These are phyloP conservation scores for Cheilinus undulatus DNA, from an alignment of 2,113 vertebrate species.

Conservation along the genomic window DNA sequence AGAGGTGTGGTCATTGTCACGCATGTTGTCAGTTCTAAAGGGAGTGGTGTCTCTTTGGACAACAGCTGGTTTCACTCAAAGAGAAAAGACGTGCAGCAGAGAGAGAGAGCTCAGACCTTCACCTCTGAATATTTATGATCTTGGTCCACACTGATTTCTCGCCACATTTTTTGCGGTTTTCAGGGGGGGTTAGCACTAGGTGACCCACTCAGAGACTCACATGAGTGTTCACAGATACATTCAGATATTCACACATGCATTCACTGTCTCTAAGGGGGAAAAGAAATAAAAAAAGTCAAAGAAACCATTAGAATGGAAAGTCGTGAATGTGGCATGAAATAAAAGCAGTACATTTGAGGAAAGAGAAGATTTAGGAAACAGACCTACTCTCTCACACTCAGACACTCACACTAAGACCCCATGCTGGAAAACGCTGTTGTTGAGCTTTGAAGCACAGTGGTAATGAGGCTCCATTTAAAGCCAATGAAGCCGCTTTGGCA, in stretches of 20 bases:
- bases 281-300: slow-evolving; percentile 42
- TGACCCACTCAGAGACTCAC: slow-evolving; percentile 53
- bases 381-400: slow-evolving; percentile 27
- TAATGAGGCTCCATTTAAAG: slow-evolving; percentile 80
- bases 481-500: slow-evolving; percentile 79
- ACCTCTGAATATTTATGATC: slow-evolving; percentile 81
- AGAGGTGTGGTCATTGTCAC: slow-evolving; percentile 73
- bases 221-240: slow-evolving; percentile 56
- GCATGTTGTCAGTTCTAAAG: slow-evolving; percentile 72
- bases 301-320: slow-evolving; percentile 57
- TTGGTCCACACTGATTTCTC: slow-evolving; percentile 66
- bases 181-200: slow-evolving; percentile 33
- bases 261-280: slow-evolving; percentile 24
- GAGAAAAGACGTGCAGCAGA: slow-evolving; percentile 57
- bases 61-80: slow-evolving; percentile 79
- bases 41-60: slow-evolving; percentile 64
- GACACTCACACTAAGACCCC: slow-evolving; percentile 38
- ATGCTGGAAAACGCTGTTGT: slow-evolving; percentile 70
- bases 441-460: slow-evolving; percentile 76
- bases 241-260: slow-evolving; percentile 53
- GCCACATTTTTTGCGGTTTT: slow-evolving; percentile 75
- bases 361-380: slow-evolving; percentile 58
- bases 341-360: slow-evolving; percentile 34
- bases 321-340: slow-evolving; percentile 44
- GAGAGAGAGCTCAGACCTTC: slow-evolving; percentile 68